Evolutionary conservation across 2,797 vertebrate species (phyloP), one percentile per base, ranked within the genome.

Genomic region (Neosilurus hyrtlii): DNA sequence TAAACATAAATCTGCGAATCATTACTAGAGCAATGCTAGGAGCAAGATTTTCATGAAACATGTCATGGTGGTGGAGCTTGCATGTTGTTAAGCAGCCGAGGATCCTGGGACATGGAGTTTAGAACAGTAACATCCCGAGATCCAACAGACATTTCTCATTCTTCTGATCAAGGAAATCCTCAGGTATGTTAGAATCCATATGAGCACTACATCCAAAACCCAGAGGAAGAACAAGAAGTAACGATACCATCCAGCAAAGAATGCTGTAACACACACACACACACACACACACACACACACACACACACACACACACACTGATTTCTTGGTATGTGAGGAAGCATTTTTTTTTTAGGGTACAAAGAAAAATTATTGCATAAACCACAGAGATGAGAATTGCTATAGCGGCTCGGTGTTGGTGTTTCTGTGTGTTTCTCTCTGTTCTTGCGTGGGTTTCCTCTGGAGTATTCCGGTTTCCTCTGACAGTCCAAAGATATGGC

Each of bases 191-290:
- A 59, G 0, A 59, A 59, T 75, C 20, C 30, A 75, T 37, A 59
- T n/a, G 54, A 75, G 2, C 3, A 1, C 26, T 18, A 75, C 0
- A 20, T 43, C 56, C 56, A 75, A 59, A 75, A 59, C 2, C 30
- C 56, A 75, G 73, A 59, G 3, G 73, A 4, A 59, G 30, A 61
- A 75, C 73, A 75, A 61, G 73, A 75, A 43, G 73, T 37, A 61
- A 37, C 56, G 73, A n/a, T 22, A 75, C 54, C 30, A 37, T 37
- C 30, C 54, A 16, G 24, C 8, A 75, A 37, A 20, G 9, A 4
- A 37, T 3, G 0, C 11, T 51, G 15, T 1, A 24, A 2, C 26
- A 3, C 2, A 6, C 2, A 6, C 6, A 2, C 2, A 6, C 3
- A 3, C 3, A 43, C 43, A 43, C 43, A 43, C 43, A 43, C 43